Percentiles rank a stretch among this genome's conserved stretches.
phyloP scores from a whole-genome alignment of 2,888 invertebrate genomes.

The Rhodophaea formosa region DNA sequence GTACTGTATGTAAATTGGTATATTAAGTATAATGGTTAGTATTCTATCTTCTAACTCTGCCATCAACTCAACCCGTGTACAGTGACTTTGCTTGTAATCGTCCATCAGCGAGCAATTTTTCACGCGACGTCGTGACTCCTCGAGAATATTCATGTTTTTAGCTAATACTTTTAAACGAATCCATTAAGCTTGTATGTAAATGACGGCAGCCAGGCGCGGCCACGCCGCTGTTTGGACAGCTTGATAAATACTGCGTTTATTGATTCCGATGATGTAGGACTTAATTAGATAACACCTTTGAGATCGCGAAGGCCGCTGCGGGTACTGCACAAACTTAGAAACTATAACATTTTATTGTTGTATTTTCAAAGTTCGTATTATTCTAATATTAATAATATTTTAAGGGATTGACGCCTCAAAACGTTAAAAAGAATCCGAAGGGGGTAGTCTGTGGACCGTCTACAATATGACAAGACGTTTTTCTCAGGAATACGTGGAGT shows the following conservation, averaged over 20 bases:
- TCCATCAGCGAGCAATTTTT: constrained; percentile 7
- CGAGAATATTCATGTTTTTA: constrained; percentile 9
- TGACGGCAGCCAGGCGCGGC: constrained; percentile 26
- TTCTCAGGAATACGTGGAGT: no score
- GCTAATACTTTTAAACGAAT: constrained; percentile 31
- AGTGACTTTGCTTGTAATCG: not conserved
- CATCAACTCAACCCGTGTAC: no score
- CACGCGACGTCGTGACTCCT: constrained; percentile 10
- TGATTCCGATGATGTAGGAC: constrained; percentile 31
- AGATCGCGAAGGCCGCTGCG: not conserved
- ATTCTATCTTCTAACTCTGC: no score
- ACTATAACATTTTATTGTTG: not conserved
- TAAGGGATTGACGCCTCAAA: no score
- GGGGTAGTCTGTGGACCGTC: no score
- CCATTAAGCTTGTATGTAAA: constrained; percentile 62
- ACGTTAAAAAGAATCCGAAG: no score
- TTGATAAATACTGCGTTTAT: constrained; percentile 27
- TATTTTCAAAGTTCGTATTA: not conserved
- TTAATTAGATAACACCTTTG: constrained; percentile 30
- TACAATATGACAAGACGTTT: no score
- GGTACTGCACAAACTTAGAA: not conserved
- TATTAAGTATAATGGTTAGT: no score
- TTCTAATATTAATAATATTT: no score
- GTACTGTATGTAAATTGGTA: no score
- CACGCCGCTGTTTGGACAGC: constrained; percentile 22